Evolutionary conservation across 2,797 vertebrate genomes (phyloP).

Genomic region (Siniperca scherzeri): DNA sequence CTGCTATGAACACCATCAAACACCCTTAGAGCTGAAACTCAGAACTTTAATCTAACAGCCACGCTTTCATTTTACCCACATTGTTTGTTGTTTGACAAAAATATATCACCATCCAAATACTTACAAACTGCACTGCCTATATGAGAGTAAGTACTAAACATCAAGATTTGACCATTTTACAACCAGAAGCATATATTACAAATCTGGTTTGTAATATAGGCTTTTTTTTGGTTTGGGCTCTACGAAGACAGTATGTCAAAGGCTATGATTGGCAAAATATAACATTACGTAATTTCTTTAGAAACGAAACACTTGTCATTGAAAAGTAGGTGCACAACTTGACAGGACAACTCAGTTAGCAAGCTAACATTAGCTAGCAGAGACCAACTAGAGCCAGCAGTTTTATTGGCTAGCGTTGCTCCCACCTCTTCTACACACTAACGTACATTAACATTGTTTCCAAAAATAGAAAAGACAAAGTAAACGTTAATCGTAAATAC

Average conservation of each 20-base stretch:
- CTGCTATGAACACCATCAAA: neutral
- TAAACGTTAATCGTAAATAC: neutral
- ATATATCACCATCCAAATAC: neutral
- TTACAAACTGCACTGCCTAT: neutral
- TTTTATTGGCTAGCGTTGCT: conserved; percentile 47
- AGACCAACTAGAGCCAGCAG: conserved; percentile 27
- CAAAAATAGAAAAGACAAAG: neutral
- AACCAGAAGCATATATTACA: neutral
- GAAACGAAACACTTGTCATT: neutral
- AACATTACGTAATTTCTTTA: neutral
- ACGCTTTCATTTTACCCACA: neutral
- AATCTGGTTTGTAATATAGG: neutral
- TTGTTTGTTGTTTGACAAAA: neutral
- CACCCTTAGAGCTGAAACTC: neutral
- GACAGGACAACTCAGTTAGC: conserved; percentile 30
- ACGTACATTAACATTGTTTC: neutral
- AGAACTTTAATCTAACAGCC: neutral
- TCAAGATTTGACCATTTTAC: neutral
- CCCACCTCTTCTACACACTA: conserved; percentile 33
- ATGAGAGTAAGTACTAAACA: neutral
- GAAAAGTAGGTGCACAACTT: conserved; percentile 22
- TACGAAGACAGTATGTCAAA: neutral
- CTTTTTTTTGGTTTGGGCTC: neutral
- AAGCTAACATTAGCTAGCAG: conserved; percentile 43
- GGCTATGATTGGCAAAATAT: neutral